Base-by-base conservation (phyloP, 2,113 vertebrate genomes). In the Pomatorhinus ruficollis region DNA sequence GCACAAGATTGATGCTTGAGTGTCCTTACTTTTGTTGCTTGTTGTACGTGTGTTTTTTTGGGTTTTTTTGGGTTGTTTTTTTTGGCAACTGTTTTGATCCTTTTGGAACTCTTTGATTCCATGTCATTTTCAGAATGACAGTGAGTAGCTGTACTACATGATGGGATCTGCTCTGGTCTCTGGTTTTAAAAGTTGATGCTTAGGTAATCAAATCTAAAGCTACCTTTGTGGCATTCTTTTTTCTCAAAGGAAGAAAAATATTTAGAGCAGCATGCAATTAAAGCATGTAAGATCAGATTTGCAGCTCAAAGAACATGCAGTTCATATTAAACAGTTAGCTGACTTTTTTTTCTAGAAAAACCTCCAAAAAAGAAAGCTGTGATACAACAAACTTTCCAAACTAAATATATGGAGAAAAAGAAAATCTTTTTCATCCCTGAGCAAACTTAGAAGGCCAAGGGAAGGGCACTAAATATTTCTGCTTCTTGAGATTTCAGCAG, bases 381-480 rank as follows among this genome's bases (percentile, higher is more conserved):
- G 30, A 68, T 81, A 63, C 24, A 72, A 57, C n/a, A 57, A 78
- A 74, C 42, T 77, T 89, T 45, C 18, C 15, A 74, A 91, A 44
- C 28, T 59, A 52, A 79, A 83, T 47, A 7, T 75, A 72, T 91
- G 40, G 24, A 76, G 28, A 57, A 84, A 89, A 77, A 59, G 2
- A 42, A 45, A n/a, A 40, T 66, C 4, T 80, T 86, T 90, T 83
- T 56, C 66, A 72, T 83, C 60, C 15, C 7, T 60, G 66, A 49
- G 54, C 22, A 27, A 72, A 85, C 63, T 78, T 87, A 69, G 49
- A 68, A 85, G 35, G 25, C 75, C 59, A 54, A 3, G 4, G 20
- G 79, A 96, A 78, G 17, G 60, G 42, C 44, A 56, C 17, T 78
- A 88, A 94, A 83, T 91, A 83, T 63, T 87, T 93, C 24, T 68